phyloP scores from a whole-genome alignment of 2,113 vertebrate genomes.

The Rutilus rutilus region DNA sequence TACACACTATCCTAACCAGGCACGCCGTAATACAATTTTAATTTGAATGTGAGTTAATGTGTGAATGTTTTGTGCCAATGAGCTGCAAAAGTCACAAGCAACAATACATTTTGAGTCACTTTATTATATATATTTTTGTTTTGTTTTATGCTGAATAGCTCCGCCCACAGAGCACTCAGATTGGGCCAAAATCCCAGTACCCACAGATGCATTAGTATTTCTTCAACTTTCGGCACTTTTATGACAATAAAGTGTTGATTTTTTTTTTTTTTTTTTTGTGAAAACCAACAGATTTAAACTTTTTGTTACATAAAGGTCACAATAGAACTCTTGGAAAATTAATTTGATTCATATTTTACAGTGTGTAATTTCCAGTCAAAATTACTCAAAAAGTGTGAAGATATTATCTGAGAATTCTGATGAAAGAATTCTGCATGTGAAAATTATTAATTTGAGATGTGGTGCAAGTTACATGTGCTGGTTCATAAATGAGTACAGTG shows the following conservation, averaged over 20 bases:
- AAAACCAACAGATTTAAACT: neutral
- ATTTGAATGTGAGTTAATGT: neutral
- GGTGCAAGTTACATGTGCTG: neutral
- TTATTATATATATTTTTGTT: neutral
- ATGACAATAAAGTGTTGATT: neutral
- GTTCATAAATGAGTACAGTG: neutral
- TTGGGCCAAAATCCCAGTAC: neutral
- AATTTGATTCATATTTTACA: neutral
- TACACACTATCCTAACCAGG: neutral
- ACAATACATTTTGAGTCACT: neutral
- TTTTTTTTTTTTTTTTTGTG: neutral
- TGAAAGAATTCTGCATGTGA: no score
- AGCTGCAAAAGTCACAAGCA: neutral
- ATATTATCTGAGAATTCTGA: no score
- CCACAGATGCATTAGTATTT: neutral
- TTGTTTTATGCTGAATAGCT: neutral
- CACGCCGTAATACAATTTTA: neutral
- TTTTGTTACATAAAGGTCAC: neutral
- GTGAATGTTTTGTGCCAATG: neutral
- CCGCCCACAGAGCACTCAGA: neutral
- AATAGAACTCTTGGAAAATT: neutral
- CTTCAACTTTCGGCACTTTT: neutral
- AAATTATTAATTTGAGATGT: neutral
- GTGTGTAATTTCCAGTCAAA: neutral
- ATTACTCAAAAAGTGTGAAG: neutral